These are phyloP conservation scores for Pogonomyrmex barbatus DNA, from an alignment of 1,140 invertebrate genomes.

Conservation along the genomic window DNA sequence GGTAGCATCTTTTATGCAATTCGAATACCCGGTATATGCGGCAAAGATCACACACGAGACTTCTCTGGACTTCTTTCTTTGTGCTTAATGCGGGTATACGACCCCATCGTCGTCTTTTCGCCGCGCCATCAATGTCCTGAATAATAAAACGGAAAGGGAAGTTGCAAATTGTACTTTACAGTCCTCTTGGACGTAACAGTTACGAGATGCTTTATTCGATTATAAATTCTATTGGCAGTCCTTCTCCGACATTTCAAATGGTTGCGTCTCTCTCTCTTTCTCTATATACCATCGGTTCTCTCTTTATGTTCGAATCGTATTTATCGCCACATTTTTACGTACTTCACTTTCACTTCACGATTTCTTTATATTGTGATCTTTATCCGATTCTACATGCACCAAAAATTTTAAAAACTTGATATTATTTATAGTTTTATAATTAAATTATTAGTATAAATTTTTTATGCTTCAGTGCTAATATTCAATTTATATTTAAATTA, in stretches of 20 bases:
- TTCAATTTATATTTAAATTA: not conserved
- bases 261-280: not conserved
- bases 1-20: not conserved
- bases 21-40: not conserved
- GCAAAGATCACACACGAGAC: not conserved
- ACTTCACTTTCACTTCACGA: not conserved
- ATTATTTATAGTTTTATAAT: not conserved
- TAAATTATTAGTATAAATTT: not conserved
- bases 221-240: slow-evolving; percentile 47
- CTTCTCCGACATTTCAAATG: slow-evolving; percentile 11
- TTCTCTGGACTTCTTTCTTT: slow-evolving; percentile 24
- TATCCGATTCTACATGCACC: not conserved
- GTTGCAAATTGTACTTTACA: slow-evolving; percentile 59
- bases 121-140: slow-evolving; percentile 4
- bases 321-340: not conserved
- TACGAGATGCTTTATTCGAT: slow-evolving; percentile 22
- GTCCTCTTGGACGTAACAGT: slow-evolving; percentile 31
- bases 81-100: slow-evolving; percentile 27
- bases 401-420: not conserved
- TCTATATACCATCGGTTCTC: not conserved
- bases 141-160: slow-evolving; percentile 58
- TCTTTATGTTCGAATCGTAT: not conserved
- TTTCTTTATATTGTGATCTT: not conserved
- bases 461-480: not conserved
- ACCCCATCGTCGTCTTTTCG: not conserved